These are phyloP conservation scores for Xiphophorus couchianus DNA, from an alignment of 2,113 vertebrate genomes.

Conservation along the genomic window DNA sequence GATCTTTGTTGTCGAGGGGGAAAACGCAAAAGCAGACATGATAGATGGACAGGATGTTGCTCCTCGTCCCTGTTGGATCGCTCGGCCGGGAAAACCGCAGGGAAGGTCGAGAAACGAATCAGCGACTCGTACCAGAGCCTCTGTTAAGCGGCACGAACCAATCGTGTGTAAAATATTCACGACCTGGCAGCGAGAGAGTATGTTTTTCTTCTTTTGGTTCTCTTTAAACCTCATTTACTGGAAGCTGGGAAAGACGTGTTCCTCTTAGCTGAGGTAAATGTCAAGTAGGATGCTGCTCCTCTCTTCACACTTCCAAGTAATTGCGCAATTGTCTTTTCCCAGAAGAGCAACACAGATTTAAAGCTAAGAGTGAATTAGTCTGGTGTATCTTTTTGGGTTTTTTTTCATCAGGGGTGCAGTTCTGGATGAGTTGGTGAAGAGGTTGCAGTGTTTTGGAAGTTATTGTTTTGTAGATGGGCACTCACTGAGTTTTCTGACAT, in stretches of 20 bases:
- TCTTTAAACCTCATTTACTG: conserved; percentile 50
- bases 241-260: conserved; percentile 51
- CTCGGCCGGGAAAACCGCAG: conserved; percentile 14
- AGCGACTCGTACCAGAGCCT: conserved; percentile 23
- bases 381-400: not conserved
- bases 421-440: conserved; percentile 10
- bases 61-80: conserved; percentile 26
- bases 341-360: conserved; percentile 24
- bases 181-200: conserved; percentile 39
- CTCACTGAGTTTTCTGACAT: conserved; percentile 18
- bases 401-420: not conserved
- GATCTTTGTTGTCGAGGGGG: conserved; percentile 21
- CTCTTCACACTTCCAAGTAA: conserved; percentile 19
- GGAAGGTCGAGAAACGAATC: conserved; percentile 35
- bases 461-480: conserved; percentile 3
- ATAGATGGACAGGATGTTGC: conserved; percentile 16
- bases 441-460: conserved; percentile 8
- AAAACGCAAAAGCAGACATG: conserved; percentile 30
- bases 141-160: conserved; percentile 41
- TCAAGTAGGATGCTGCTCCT: conserved; percentile 9
- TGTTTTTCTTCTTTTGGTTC: conserved; percentile 36
- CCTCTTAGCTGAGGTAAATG: conserved; percentile 39
- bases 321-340: conserved; percentile 26
- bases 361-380: conserved; percentile 3
- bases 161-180: conserved; percentile 42